Base-by-base conservation (phyloP, 2,797 vertebrate genomes). In the Psittacula echo region DNA sequence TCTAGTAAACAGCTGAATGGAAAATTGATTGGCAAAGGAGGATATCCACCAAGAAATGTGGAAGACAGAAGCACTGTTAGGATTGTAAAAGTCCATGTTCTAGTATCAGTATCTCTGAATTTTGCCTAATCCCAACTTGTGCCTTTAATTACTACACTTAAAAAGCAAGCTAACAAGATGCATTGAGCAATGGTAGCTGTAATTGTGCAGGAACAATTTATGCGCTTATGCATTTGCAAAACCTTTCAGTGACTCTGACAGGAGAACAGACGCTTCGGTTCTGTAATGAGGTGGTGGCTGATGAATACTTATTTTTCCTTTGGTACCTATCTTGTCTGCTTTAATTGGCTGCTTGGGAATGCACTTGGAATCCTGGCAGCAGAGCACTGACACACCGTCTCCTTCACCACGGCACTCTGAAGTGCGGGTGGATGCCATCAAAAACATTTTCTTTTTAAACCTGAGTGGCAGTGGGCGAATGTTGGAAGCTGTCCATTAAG, bases 251-350 rank as follows among this genome's bases (percentile, higher is more conserved):
- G 79, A 61, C 75, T 91, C 75, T 91, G 94, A 91, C 87, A 78
- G 66, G 48, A 92, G 72, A 66, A 60, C 70, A 54, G 53, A 82
- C 4, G 0, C 87, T 89, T 78, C 41, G 24, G 62, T 78, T 91
- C 83, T 1, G 0, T 76, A 93, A 93, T 0, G 0, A 95, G 80
- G 76, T 5, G 8, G 82, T 48, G 19, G 53, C 34, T 90, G 76
- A 80, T 2, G 0, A 91, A 70, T 64, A 79, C 70, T 92, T 81
- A 12, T 79, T 77, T 94, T 93, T 53, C 58, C 87, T 92, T 91
- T 93, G 68, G 48, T 94, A 85, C 17, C 70, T 85, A 34, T 85
- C 92, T 91, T 80, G 72, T 79, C 79, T 85, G 66, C 67, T 94
- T 74, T 94, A 91, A 92, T 70, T 96, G 85, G 45, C 48, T 77